These are phyloP conservation scores for Drosophila dunni DNA, from an alignment of 1,140 invertebrate species.

Conservation along the genomic window DNA sequence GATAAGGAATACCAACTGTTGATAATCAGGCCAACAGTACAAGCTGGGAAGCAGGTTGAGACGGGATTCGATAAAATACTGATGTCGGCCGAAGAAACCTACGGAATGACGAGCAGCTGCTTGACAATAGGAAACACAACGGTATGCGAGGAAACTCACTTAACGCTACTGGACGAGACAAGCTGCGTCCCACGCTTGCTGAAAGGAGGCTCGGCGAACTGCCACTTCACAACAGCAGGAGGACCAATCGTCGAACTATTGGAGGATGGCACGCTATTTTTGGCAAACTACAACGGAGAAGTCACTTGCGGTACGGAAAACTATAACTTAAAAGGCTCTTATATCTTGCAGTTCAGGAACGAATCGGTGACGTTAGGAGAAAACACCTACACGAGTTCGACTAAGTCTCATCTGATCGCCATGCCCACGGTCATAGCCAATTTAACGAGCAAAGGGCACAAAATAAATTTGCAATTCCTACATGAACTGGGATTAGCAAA, in stretches of 20 bases:
- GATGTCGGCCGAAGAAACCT: not conserved
- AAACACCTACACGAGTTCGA: no score
- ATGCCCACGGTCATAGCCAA: no score
- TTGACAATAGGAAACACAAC: constrained; percentile 18
- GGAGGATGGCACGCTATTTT: not conserved
- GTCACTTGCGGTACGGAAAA: not conserved
- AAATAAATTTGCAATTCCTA: no score
- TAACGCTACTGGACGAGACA: constrained; percentile 4
- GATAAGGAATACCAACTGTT: not conserved
- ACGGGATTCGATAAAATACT: not conserved
- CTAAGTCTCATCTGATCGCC: no score
- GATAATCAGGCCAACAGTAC: not conserved
- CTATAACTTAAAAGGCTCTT: no score
- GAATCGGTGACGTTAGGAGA: no score
- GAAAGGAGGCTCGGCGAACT: not conserved
- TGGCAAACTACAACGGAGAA: not conserved
- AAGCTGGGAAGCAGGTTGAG: not conserved
- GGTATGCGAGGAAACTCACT: constrained; percentile 6
- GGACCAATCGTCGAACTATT: not conserved
- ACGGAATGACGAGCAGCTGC: constrained; percentile 5
- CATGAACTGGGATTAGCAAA: no score
- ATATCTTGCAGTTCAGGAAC: no score
- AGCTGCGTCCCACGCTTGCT: constrained; percentile 8
- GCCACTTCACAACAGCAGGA: no score
- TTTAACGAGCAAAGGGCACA: no score